Conservation (phyloP, 37 sponge, comb jelly and placozoan species). For the Mnemiopsis leidyi region DNA sequence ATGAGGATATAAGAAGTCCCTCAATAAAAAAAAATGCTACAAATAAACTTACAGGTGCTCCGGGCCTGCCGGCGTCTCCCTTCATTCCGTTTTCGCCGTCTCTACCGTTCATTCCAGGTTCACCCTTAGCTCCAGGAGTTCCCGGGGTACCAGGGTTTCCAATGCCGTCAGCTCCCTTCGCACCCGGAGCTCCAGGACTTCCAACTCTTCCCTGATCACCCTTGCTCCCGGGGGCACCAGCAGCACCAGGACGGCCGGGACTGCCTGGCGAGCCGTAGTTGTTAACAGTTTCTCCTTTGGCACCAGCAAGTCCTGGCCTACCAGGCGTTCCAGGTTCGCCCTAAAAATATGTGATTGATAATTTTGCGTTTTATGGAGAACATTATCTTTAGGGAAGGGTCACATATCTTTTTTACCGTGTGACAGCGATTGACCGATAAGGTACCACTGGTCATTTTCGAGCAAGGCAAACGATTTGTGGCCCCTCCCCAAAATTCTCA, state of each 20-base stretch:
- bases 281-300: constrained; percentile 22
- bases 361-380: neutral
- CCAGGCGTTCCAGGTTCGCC: neutral
- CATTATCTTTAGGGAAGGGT: no score
- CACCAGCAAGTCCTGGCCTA: neutral
- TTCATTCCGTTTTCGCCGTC: neutral
- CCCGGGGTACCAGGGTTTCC: constrained; percentile 16
- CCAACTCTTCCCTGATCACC: neutral
- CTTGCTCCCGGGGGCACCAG: neutral
- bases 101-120: neutral
- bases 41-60: neutral
- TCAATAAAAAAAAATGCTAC: neutral
- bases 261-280: neutral
- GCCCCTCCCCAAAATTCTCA: no score
- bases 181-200: neutral
- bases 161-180: constrained; percentile 33
- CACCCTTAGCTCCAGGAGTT: constrained; percentile 2
- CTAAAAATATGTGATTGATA: neutral
- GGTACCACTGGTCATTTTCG: no score
- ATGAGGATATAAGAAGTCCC: neutral
- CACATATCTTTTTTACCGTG: no score
- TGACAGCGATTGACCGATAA: no score
- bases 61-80: neutral
- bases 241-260: neutral
- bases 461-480: no score